A percentile compares a stretch with the other conserved stretches of the same genome.
These are phyloP conservation scores for Blera fallax DNA, from an alignment of 2,888 invertebrate species.

Conservation along the genomic window DNA sequence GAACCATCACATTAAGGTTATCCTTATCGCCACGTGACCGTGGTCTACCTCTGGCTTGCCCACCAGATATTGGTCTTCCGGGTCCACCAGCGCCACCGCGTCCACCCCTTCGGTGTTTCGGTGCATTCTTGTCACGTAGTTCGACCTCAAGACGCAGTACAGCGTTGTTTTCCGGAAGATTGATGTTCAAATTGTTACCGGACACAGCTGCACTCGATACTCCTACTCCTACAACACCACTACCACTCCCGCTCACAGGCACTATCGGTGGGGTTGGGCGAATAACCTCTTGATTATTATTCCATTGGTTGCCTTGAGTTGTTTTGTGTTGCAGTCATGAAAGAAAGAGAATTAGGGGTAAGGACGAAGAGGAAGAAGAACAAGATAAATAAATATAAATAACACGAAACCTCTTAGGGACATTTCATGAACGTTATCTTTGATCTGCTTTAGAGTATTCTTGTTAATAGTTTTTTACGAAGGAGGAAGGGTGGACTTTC, in stretches of 20 bases:
- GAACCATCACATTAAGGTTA: slow-evolving; percentile 84
- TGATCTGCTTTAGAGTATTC: neutral
- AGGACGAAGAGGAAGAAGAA: neutral
- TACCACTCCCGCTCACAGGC: slow-evolving; percentile 20
- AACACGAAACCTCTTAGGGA: slow-evolving; percentile 19
- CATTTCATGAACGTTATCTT: slow-evolving; percentile 3
- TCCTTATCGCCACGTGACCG: slow-evolving; percentile 76
- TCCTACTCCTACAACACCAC: slow-evolving; percentile 72
- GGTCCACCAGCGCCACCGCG: slow-evolving; percentile 79
- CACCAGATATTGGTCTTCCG: slow-evolving; percentile 79
- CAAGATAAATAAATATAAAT: neutral
- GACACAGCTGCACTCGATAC: slow-evolving; percentile 57
- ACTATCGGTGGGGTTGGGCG: slow-evolving; percentile 19
- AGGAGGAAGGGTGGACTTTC: neutral
- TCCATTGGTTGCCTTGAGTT: slow-evolving; percentile 53
- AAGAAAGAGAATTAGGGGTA: slow-evolving; percentile 7
- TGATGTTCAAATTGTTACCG: slow-evolving; percentile 81
- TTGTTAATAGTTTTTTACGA: neutral
- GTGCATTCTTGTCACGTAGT: slow-evolving; percentile 82
- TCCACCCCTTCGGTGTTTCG: slow-evolving; percentile 81
- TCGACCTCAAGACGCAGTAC: slow-evolving; percentile 82
- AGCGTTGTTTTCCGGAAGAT: slow-evolving; percentile 82
- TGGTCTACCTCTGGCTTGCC: slow-evolving; percentile 49
- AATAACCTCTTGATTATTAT: slow-evolving; percentile 55
- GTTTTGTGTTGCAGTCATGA: slow-evolving; percentile 61